Conservation (phyloP, 2,888 invertebrate genomes). For the Hedya salicella region DNA sequence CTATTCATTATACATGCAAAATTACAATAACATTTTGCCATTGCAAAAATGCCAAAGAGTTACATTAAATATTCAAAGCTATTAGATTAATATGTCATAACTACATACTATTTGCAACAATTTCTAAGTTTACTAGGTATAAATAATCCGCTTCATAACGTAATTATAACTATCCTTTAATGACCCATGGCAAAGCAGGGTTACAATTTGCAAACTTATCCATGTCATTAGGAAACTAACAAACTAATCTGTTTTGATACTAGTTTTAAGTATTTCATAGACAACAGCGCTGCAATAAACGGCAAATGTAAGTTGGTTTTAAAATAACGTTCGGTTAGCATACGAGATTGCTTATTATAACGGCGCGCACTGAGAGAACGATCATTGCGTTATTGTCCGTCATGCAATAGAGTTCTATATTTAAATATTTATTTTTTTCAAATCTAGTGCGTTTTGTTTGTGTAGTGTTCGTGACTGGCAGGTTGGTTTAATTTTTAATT, state of each 20-base stretch:
- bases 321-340: conserved; percentile 8
- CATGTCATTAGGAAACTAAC: neutral
- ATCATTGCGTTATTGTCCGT: conserved; percentile 18
- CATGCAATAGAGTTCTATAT: conserved; percentile 1
- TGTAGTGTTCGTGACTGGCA: conserved; percentile 3
- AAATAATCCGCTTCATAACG: neutral
- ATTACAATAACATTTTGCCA: too few species aligned
- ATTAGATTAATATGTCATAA: neutral
- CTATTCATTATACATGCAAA: too few species aligned
- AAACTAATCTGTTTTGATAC: neutral
- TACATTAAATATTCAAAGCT: neutral
- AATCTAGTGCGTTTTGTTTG: neutral
- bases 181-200: neutral
- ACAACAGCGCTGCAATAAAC: neutral
- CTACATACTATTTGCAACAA: neutral
- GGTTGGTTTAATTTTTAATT: conserved; percentile 10
- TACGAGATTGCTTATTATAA: conserved; percentile 23
- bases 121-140: neutral
- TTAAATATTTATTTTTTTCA: neutral
- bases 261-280: neutral
- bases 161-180: neutral
- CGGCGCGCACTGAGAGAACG: conserved; percentile 1
- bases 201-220: conserved; percentile 10
- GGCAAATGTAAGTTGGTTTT: conserved; percentile 9
- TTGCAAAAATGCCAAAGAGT: neutral